A percentile compares a stretch with the other conserved stretches of the same genome.
Evolutionary conservation across 2,113 vertebrate genomes (phyloP).

Genomic region (Monarcha castaneiventris): DNA sequence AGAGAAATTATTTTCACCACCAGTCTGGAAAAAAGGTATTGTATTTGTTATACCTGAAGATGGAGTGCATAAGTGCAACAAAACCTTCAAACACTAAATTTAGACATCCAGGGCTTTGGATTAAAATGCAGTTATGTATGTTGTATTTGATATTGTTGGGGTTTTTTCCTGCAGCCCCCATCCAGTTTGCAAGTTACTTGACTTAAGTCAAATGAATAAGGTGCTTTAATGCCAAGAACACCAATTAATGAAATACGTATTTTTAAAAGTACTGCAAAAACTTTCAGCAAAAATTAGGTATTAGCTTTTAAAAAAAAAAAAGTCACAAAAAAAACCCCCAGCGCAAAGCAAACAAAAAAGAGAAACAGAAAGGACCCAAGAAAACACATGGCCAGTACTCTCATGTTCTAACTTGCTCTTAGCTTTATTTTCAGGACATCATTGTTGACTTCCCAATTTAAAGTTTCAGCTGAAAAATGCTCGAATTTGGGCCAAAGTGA

Average conservation of each 20-base stretch:
- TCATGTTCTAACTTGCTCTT: neutral
- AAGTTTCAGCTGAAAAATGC: neutral
- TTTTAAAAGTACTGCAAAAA: neutral
- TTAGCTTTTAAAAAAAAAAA: neutral
- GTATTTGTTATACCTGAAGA: neutral
- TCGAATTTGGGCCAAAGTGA: accelerated
- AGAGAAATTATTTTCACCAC: neutral
- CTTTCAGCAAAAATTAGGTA: neutral
- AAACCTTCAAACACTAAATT: neutral
- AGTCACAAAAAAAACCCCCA: too few relatives aligned
- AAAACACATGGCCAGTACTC: neutral
- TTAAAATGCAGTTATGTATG: accelerated
- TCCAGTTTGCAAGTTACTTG: neutral
- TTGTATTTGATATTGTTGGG: neutral
- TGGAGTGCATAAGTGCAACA: neutral
- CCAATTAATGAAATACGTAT: accelerated
- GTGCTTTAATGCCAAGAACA: neutral
- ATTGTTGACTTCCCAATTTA: neutral
- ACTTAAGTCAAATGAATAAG: neutral
- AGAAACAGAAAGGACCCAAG: neutral
- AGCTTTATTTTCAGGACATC: neutral
- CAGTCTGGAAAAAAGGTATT: neutral
- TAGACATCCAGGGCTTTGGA: neutral
- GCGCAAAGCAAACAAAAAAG: neutral
- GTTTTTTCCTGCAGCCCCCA: accelerated